Percentiles rank a stretch among this genome's conserved stretches.
Evolutionary conservation across 2,113 vertebrate genomes (phyloP).

Genomic region (Burhinus bistriatus): DNA sequence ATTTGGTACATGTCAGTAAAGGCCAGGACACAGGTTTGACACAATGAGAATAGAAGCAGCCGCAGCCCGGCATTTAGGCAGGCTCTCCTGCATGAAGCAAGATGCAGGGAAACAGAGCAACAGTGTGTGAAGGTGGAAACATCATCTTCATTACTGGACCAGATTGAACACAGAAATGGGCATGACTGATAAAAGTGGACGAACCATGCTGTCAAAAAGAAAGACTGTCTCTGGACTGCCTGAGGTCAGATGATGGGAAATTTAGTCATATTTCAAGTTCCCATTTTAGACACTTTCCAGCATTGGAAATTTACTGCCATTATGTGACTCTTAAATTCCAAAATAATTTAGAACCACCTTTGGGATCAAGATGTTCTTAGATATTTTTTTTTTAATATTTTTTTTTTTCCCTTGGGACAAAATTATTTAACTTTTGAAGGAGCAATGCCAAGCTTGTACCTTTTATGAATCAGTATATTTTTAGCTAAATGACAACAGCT

Average conservation of each 20-base stretch:
- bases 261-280: background rate
- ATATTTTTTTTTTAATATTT: no score
- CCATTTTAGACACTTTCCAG: background rate
- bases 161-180: background rate
- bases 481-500: background rate
- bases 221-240: background rate
- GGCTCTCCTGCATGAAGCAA: background rate
- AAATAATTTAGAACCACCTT: background rate
- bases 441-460: background rate
- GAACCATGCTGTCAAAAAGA: background rate
- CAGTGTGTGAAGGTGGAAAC: background rate
- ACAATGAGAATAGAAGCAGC: background rate
- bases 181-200: background rate
- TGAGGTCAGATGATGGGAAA: background rate
- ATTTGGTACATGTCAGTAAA: background rate
- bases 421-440: background rate
- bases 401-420: background rate
- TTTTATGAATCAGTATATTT: background rate
- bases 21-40: background rate
- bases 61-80: background rate
- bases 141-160: background rate
- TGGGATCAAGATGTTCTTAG: conserved; percentile 28
- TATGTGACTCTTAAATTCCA: background rate
- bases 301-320: background rate
- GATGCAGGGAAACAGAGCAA: background rate